Conservation (phyloP, 1,140 invertebrate species). For the Drosophila nannoptera region DNA sequence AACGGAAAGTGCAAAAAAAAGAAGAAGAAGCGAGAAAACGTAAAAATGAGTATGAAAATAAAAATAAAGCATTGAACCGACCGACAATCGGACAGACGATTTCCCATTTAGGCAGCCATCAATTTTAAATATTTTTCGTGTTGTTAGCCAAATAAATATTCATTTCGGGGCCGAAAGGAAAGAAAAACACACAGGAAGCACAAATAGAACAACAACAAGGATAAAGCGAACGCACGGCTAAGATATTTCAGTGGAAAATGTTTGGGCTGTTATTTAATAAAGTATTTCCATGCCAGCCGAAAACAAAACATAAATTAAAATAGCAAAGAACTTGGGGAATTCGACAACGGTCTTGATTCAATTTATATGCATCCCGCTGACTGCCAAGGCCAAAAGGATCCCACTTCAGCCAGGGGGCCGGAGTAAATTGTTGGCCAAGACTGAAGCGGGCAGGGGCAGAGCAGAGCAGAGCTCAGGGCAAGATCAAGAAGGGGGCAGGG, state of each 20-base stretch:
- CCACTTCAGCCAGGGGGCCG: too few species aligned
- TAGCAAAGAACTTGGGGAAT: neutral
- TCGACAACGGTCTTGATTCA: neutral
- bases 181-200: neutral
- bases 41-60: too few species aligned
- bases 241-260: neutral
- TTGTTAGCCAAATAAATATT: conserved; percentile 48
- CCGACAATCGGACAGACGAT: conserved; percentile 17
- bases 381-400: too few species aligned
- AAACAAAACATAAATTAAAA: neutral
- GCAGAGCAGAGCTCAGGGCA: too few species aligned
- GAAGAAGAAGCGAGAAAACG: neutral
- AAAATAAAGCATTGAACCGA: neutral
- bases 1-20: conserved; percentile 35
- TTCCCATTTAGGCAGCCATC: conserved; percentile 33
- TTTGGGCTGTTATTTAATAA: conserved; percentile 6
- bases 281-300: neutral
- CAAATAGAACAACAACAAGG: neutral
- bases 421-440: too few species aligned
- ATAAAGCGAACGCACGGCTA: neutral
- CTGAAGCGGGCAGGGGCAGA: too few species aligned
- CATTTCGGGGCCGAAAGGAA: conserved; percentile 21
- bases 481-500: too few species aligned
- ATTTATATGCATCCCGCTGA: neutral
- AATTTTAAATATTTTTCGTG: conserved; percentile 43